phyloP scores from a whole-genome alignment of 1,140 invertebrate species.

The Pteromalus puparum region DNA sequence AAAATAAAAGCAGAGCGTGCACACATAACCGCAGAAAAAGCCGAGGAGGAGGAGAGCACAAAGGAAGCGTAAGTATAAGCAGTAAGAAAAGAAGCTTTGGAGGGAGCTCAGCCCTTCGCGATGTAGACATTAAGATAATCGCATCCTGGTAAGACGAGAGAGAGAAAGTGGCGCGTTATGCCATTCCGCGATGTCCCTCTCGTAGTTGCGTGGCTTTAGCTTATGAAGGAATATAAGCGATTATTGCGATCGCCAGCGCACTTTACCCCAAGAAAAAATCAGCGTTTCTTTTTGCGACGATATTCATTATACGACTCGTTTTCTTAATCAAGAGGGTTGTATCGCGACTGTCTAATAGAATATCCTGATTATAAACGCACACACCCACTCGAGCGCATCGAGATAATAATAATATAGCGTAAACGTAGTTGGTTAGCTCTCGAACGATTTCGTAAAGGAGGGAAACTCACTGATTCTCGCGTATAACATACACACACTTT shows the following conservation, averaged over 20 bases:
- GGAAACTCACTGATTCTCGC: no score
- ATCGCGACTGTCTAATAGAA: background rate
- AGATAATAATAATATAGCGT: background rate
- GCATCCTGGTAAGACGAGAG: constrained; percentile 37
- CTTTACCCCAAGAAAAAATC: no score
- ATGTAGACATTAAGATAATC: constrained; percentile 62
- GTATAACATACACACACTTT: no score
- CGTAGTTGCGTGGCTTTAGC: constrained; percentile 4
- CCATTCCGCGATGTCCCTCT: background rate
- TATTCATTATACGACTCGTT: background rate
- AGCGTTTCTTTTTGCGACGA: no score
- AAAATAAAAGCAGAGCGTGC: no score
- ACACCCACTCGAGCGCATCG: background rate
- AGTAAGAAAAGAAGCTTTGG: constrained; percentile 25
- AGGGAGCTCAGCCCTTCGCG: constrained; percentile 14
- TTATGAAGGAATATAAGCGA: constrained; percentile 29
- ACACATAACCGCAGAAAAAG: no score
- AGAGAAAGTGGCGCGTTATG: no score
- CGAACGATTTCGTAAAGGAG: no score
- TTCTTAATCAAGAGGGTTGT: background rate
- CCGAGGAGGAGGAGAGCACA: background rate
- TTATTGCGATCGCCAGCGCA: background rate
- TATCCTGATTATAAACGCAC: background rate
- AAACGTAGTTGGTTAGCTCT: background rate
- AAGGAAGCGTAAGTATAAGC: background rate